These are phyloP conservation scores for Amphimallon solstitiale DNA, from an alignment of 2,888 invertebrate genomes.

Conservation along the genomic window DNA sequence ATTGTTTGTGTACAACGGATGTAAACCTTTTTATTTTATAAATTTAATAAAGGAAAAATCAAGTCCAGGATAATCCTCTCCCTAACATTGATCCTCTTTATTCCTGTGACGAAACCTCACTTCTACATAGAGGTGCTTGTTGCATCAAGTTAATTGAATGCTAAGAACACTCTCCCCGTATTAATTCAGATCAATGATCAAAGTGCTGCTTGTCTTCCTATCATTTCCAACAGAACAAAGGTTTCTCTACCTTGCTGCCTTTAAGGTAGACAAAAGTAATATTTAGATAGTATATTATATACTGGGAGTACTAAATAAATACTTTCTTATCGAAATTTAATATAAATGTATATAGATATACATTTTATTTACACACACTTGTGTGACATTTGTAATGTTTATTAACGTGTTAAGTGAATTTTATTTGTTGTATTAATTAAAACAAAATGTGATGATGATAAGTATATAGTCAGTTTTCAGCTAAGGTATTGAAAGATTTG, in stretches of 20 bases:
- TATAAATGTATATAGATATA: neutral
- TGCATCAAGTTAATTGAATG: constrained; percentile 54
- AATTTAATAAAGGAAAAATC: too few relatives aligned
- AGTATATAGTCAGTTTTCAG: too few relatives aligned
- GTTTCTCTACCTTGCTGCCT: constrained; percentile 46
- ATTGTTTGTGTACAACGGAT: too few relatives aligned
- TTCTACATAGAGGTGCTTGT: constrained; percentile 40
- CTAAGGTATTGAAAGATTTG: too few relatives aligned
- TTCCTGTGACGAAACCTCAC: constrained; percentile 21
- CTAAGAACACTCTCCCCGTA: constrained; percentile 50
- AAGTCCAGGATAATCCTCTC: constrained; percentile 11
- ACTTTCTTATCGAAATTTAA: too few relatives aligned
- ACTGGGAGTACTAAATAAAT: neutral
- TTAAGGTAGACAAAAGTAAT: constrained; percentile 46
- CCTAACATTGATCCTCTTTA: constrained; percentile 39
- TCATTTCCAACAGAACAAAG: constrained; percentile 34
- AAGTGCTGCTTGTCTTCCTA: constrained; percentile 43
- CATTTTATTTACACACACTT: too few relatives aligned
- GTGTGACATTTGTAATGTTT: too few relatives aligned
- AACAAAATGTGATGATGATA: too few relatives aligned
- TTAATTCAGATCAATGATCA: constrained; percentile 51
- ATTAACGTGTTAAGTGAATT: too few relatives aligned
- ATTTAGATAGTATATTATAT: neutral
- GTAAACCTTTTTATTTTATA: too few relatives aligned
- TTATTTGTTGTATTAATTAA: too few relatives aligned